Base-by-base conservation (phyloP, 2,113 vertebrate species). In the Peromyscus polionotus region DNA sequence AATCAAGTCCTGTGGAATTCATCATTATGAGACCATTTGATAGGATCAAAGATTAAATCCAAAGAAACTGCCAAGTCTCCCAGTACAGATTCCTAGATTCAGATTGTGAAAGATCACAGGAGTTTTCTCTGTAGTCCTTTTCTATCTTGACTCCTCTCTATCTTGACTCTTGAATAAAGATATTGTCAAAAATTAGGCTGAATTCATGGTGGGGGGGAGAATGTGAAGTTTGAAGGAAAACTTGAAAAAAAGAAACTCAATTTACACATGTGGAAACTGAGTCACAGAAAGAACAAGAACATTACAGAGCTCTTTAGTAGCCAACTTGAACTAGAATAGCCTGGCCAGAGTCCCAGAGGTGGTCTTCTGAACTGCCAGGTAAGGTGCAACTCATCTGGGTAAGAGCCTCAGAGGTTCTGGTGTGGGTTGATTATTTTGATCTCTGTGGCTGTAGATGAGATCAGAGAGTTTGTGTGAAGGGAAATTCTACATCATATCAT, bases 351-450 rank as follows among this genome's bases (percentile, higher is more conserved):
- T 13, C 57, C 73, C 88, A 20, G 14, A 68, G 16, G 11, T 4
- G 17, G 36, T 61, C 28, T 36, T 20, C 45, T 16, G 7, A 12
- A 70, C 91, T 95, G 93, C 97, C 96, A 95, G 95, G 96, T 89
- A 96, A 93, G 90, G 97, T 76, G 73, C 97, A 54, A 98, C 98
- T 96, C 80, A 33, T 96, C 95, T 98, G 96, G 96, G 93, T 95
- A 97, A 95, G 68, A 98, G 97, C 97, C 94, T 98, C 88, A 97
- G 98, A 97, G 97, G 95, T 97, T 59, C 85, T 85, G 93, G 68
- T 79, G 67, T 61, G 88, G 98, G 98, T 98, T 98, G 98, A 98
- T 98, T 97, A 97, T 93, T 98, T 97, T 95, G 93, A 96, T 73
- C 90, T 97, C 96, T 97, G 96, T 98, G 96, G 97, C 98, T 96